phyloP scores from a whole-genome alignment of 2,888 invertebrate species.

The Beris chalybata region DNA sequence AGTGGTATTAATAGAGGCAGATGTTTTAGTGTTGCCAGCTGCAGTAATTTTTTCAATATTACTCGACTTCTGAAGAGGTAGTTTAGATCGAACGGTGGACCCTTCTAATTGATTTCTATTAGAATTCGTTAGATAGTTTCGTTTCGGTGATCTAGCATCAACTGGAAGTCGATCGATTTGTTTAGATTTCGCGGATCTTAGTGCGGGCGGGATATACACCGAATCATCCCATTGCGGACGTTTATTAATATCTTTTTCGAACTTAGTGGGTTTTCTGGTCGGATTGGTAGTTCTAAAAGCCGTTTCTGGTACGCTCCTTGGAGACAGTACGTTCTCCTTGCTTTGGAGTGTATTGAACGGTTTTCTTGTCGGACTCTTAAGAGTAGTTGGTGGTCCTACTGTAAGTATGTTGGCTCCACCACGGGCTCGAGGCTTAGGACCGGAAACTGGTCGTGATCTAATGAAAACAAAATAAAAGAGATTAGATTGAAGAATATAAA shows the following conservation, averaged over 20 bases:
- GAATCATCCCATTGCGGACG: constrained; percentile 24
- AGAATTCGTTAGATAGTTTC: no score
- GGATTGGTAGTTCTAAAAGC: neutral
- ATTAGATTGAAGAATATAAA: no score
- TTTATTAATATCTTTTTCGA: neutral
- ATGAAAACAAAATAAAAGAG: no score
- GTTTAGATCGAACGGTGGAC: no score
- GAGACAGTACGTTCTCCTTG: neutral
- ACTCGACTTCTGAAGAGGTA: no score
- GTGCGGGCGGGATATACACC: constrained; percentile 18
- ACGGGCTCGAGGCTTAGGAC: neutral
- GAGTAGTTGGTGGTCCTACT: neutral
- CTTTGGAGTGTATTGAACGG: neutral
- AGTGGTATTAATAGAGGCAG: no score
- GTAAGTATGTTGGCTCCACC: constrained; percentile 12
- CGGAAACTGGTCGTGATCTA: no score
- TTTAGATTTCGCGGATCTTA: neutral
- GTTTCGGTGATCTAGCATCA: no score
- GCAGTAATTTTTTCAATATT: no score
- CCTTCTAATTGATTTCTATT: no score
- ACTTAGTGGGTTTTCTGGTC: neutral
- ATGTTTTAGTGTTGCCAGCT: no score
- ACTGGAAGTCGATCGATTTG: no score
- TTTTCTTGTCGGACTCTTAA: neutral
- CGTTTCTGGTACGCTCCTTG: neutral